Base-by-base conservation (phyloP, 2,888 invertebrate genomes). In the Tuta absoluta region DNA sequence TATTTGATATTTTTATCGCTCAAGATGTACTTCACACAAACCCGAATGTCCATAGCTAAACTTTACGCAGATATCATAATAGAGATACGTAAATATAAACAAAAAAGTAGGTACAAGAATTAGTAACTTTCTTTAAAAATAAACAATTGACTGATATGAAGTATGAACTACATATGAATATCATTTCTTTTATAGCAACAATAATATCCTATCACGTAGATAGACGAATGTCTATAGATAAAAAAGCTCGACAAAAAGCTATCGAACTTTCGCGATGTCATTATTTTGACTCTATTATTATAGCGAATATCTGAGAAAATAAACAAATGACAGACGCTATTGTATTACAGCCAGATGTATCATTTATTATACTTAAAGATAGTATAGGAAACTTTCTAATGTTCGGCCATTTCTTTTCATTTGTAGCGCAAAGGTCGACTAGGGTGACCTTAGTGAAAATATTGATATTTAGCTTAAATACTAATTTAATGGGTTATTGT, bases 361-460 rank as follows among this genome's bases (percentile, higher is more conserved):
- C 58, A 58, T 58, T 58, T 58, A 33, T 58, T 37, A 37, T 17
- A 24, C 24, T 41, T 41, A 21, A 23, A 21, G 49, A 24, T 53
- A 19, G 24, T 51, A 51, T 51, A 51, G 21, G 19, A 19, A 58
- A 58, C 58, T 58, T 38, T 58, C 58, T 58, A 58, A 58, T 37
- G 58, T 19, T 19, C 8, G 19, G 21, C 2, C 38, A 58, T 58
- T 58, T 58, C 58, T 37, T 58, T 23, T 1, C 2, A 58, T 58
- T 58, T 58, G 17, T 58, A 10, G 62, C 37, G 21, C 49, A 51
- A 51, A 51, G 62, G 62, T 62, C 51, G 38, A n/a, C 14, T 21
- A 21, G 33, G 17, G 49, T 51, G 45, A 51, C 62, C 58, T 19
- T 28, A 0, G 17, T n/a, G 41, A 41, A 41, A 41, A 41, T 41